phyloP scores from a whole-genome alignment of 2,888 invertebrate genomes.

The Ormyrus rosae region DNA sequence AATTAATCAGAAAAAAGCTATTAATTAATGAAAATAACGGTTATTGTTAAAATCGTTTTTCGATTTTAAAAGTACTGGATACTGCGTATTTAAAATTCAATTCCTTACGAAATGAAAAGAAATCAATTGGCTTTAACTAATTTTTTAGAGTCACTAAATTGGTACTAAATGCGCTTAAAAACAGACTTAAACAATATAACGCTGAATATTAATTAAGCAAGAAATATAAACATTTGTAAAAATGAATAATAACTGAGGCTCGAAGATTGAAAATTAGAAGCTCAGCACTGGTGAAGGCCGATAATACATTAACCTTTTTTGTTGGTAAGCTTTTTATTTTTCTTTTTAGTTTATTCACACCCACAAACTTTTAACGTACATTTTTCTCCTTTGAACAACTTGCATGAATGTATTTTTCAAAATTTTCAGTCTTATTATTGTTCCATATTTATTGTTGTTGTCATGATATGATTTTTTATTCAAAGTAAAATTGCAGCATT shows the following conservation, averaged over 20 bases:
- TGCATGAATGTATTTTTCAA: slow-evolving; percentile 40
- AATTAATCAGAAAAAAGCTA: slow-evolving; percentile 31
- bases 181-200: slow-evolving; percentile 24
- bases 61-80: background rate
- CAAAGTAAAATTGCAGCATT: no score
- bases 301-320: slow-evolving; percentile 73
- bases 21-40: slow-evolving; percentile 17
- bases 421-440: slow-evolving; percentile 60
- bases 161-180: slow-evolving; percentile 25
- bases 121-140: slow-evolving; percentile 48
- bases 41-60: background rate
- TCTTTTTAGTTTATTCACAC: slow-evolving; percentile 56
- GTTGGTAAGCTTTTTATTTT: slow-evolving; percentile 72
- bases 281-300: slow-evolving; percentile 69
- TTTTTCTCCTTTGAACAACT: slow-evolving; percentile 8
- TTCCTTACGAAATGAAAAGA: background rate
- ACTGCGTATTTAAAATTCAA: no score
- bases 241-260: slow-evolving; percentile 11
- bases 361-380: slow-evolving; percentile 28
- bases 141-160: slow-evolving; percentile 28
- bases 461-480: background rate
- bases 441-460: slow-evolving; percentile 5
- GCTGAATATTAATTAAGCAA: slow-evolving; percentile 17
- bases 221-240: slow-evolving; percentile 6
- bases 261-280: slow-evolving; percentile 49